These are phyloP conservation scores for Drosophila pseudoobscura DNA, from an alignment of 1,140 invertebrate genomes.

Conservation along the genomic window DNA sequence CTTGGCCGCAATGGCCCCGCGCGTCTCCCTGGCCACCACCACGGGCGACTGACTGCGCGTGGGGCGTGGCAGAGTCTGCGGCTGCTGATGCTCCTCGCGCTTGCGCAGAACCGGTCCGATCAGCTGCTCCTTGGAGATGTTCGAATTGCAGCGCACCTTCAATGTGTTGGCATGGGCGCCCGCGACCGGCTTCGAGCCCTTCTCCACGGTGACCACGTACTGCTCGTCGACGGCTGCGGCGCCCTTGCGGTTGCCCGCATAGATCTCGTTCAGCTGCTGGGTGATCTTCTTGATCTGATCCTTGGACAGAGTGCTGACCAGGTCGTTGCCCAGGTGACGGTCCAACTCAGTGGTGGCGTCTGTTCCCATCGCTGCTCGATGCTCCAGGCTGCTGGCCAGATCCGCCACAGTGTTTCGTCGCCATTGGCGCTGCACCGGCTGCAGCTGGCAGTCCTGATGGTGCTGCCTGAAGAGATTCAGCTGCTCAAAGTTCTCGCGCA, in stretches of 20 bases:
- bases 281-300: conserved; percentile 93
- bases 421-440: conserved; percentile 92
- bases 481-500: conserved; percentile 88
- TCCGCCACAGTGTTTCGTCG: conserved; percentile 91
- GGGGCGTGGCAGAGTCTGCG: conserved; percentile 53
- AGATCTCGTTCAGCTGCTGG: conserved; percentile 92
- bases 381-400: conserved; percentile 87
- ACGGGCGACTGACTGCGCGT: conserved; percentile 84
- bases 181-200: conserved; percentile 78
- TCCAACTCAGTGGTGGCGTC: conserved; percentile 22
- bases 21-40: conserved; percentile 86
- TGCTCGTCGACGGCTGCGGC: conserved; percentile 70
- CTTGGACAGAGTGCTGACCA: conserved; percentile 93
- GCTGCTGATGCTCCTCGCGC: conserved; percentile 68
- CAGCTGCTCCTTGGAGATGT: conserved; percentile 83
- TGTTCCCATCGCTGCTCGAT: conserved; percentile 9
- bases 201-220: conserved; percentile 86
- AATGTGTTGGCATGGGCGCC: conserved; percentile 80
- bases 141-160: conserved; percentile 89
- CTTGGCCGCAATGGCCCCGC: conserved; percentile 86
- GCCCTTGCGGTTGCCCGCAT: conserved; percentile 85
- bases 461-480: conserved; percentile 63
- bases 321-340: conserved; percentile 87
- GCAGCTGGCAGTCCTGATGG: conserved; percentile 85
- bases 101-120: conserved; percentile 80